Base-by-base conservation (phyloP, 2,888 invertebrate genomes). In the Craniophora ligustri region DNA sequence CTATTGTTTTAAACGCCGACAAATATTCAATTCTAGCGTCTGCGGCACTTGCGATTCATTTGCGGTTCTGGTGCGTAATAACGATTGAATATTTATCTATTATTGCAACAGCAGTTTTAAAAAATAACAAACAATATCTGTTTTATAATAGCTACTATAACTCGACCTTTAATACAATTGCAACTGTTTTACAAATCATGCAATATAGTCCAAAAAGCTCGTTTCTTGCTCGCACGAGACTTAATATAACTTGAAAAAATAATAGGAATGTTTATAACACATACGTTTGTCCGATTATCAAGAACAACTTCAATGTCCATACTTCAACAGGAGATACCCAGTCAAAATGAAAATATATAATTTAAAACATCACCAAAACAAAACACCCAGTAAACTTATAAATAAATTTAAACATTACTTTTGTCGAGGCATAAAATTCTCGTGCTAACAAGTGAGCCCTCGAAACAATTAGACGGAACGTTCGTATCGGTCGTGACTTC, bases 401-500 rank as follows among this genome's bases (percentile, higher is more conserved):
- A n/a, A 26, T 4, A 26, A n/a, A 26, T 26, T 23, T 23, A 23
- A 23, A 23, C 21, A 40, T 26, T 13, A 57, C 15, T 50, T 60
- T 47, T 8, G 1, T 8, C 15, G 7, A 28, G 11, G 48, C 14
- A 16, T 21, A 6, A 15, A 31, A 13, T 13, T 35, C 30, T 44
- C 36, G 40, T 38, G 36, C 36, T 13, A 44, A 41, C 60, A 42
- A 57, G 48, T 14, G 42, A 54, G 47, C 39, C 45, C 34, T 60
- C 63, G 53, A 28, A 63, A 67, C 42, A 56, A 39, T 45, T 61
- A 70, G 58, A 75, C 74, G 80, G 76, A 81, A 78, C 78, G 79
- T 85, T 87, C 87, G 76, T 76, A 66, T 89, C 89, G 89, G 81
- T 88, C 89, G 87, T 76, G 70, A 76, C 76, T 73, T 66, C 75